Percentiles rank a stretch among this genome's conserved stretches.
Evolutionary conservation across 1,140 invertebrate species (phyloP).

Genomic region (Drosophila lacertosa): DNA sequence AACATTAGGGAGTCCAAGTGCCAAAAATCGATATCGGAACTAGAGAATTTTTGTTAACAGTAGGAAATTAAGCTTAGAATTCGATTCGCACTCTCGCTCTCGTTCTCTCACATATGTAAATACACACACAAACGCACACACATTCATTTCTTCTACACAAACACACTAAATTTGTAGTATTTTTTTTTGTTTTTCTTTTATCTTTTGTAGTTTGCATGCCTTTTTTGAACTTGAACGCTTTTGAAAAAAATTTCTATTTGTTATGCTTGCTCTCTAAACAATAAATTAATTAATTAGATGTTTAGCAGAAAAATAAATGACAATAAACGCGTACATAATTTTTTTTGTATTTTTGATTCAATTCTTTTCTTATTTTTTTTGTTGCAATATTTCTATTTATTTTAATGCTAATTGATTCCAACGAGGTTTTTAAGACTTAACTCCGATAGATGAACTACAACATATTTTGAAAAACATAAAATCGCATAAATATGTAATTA

Average conservation of each 20-base stretch:
- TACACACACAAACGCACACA: background rate
- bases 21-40: constrained; percentile 5
- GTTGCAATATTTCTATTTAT: constrained; percentile 14
- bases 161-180: constrained; percentile 12
- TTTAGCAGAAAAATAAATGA: constrained; percentile 12
- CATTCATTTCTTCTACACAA: constrained; percentile 2
- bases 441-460: constrained; percentile 69
- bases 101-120: constrained; percentile 3
- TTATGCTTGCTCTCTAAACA: constrained; percentile 28
- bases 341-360: background rate
- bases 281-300: constrained; percentile 5
- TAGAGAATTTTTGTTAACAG: background rate
- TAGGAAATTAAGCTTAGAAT: constrained; percentile 3
- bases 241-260: constrained; percentile 20
- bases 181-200: constrained; percentile 11
- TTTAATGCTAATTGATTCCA: constrained; percentile 28
- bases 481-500: constrained; percentile 45
- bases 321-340: background rate
- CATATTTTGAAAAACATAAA: constrained; percentile 84
- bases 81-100: background rate
- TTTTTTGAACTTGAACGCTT: constrained; percentile 29
- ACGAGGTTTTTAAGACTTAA: constrained; percentile 25
- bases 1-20: constrained; percentile 1
- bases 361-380: constrained; percentile 11
- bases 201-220: constrained; percentile 42